These are phyloP conservation scores for Amphipyra tragopoginis DNA, from an alignment of 2,888 invertebrate species.

Conservation along the genomic window DNA sequence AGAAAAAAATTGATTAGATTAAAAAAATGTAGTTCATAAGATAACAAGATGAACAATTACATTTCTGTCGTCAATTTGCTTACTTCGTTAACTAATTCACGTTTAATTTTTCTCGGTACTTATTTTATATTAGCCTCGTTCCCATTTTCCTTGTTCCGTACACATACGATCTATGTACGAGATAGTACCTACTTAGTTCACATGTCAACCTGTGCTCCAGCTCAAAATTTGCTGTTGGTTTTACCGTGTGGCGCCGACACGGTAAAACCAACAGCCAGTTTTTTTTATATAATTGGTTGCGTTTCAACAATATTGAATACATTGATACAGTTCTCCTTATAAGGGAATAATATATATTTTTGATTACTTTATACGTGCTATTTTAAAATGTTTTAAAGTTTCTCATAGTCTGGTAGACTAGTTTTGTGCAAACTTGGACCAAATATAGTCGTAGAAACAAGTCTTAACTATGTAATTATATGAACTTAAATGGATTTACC, in stretches of 20 bases:
- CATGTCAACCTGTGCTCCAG: too few relatives aligned
- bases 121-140: conserved; percentile 45
- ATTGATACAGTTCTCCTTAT: background rate
- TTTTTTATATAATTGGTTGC: conserved; percentile 2
- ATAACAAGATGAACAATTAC: too few relatives aligned
- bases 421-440: conserved; percentile 3
- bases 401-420: background rate
- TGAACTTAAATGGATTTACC: background rate
- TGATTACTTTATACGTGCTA: background rate
- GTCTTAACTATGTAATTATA: conserved; percentile 4
- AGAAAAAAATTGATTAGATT: background rate
- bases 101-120: conserved; percentile 46
- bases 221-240: too few relatives aligned
- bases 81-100: conserved; percentile 15
- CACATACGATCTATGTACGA: conserved; percentile 16
- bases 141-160: conserved; percentile 57
- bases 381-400: conserved; percentile 3
- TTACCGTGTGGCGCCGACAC: too few relatives aligned
- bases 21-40: too few relatives aligned
- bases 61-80: conserved; percentile 17
- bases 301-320: conserved; percentile 6
- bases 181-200: background rate
- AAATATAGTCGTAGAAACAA: conserved; percentile 6
- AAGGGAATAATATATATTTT: background rate
- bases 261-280: conserved; percentile 4